Evolutionary conservation across 2,888 invertebrate genomes (phyloP).

Genomic region (Rhogogaster chlorosoma): DNA sequence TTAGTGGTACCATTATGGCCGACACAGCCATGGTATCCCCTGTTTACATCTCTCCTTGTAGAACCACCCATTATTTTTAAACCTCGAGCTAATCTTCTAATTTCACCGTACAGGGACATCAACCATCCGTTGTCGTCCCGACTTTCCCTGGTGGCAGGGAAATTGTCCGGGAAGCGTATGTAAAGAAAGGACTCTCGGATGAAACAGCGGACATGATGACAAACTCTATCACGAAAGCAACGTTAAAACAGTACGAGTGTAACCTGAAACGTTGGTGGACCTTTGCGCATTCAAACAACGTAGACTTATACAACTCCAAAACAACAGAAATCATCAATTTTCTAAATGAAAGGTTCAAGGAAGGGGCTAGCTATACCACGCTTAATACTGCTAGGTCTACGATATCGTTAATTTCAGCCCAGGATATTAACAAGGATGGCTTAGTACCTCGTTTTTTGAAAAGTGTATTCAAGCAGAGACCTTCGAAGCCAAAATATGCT

Average conservation of each 20-base stretch:
- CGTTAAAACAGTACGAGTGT: constrained; percentile 58
- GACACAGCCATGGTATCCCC: constrained; percentile 57
- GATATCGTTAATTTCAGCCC: neutral
- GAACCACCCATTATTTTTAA: constrained; percentile 25
- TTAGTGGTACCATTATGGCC: constrained; percentile 54
- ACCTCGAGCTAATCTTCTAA: constrained; percentile 7
- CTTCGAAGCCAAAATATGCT: neutral
- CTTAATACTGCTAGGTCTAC: neutral
- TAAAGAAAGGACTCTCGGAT: constrained; percentile 53
- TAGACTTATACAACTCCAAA: constrained; percentile 39
- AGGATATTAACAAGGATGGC: neutral
- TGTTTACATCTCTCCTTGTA: constrained; percentile 52
- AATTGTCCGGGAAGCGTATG: constrained; percentile 54
- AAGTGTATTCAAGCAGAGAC: too few species aligned
- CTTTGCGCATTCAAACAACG: too few species aligned
- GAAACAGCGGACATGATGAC: constrained; percentile 46
- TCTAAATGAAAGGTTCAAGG: constrained; percentile 51
- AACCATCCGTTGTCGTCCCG: constrained; percentile 44
- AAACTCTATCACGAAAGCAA: constrained; percentile 56
- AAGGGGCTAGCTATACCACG: constrained; percentile 13
- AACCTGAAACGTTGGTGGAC: constrained; percentile 56
- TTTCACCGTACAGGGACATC: neutral
- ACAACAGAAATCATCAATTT: too few species aligned
- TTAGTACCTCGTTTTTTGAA: constrained; percentile 49
- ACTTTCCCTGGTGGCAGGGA: constrained; percentile 51